Percentiles rank a stretch among this genome's conserved stretches.
Conservation (phyloP, 2,113 vertebrate genomes). For the Oncorhynchus nerka region DNA sequence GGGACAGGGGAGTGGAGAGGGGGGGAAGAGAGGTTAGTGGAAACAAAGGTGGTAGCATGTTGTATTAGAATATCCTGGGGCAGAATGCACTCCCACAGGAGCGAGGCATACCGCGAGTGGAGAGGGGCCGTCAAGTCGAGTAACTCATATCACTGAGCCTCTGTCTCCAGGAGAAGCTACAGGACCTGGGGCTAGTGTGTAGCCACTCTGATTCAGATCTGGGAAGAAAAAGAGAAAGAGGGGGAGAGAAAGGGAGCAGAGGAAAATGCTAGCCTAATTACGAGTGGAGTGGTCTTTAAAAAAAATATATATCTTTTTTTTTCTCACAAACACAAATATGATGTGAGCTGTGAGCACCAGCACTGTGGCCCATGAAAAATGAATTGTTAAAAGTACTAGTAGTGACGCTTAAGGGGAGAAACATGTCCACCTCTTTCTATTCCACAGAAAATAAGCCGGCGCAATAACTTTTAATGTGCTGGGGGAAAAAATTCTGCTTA, state of each 20-base stretch:
- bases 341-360: neutral
- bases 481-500: neutral
- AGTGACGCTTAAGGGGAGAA: neutral
- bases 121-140: constrained; percentile 29
- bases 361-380: constrained; percentile 26
- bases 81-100: constrained; percentile 23
- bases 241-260: neutral
- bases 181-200: constrained; percentile 19
- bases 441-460: neutral
- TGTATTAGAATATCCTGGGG: constrained; percentile 33
- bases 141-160: constrained; percentile 21
- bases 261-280: constrained; percentile 20
- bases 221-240: neutral
- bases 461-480: neutral
- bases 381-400: constrained; percentile 38
- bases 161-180: constrained; percentile 2
- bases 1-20: neutral
- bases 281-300: constrained; percentile 15
- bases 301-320: neutral
- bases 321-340: constrained; percentile 22
- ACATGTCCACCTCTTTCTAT: constrained; percentile 15
- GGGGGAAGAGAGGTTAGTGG: neutral
- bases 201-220: neutral
- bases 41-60: constrained; percentile 35
- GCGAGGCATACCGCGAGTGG: constrained; percentile 13